Evolutionary conservation across 53 echinoderm and acorn worm species (phyloP).

Genomic region (Pentamera pediparva): DNA sequence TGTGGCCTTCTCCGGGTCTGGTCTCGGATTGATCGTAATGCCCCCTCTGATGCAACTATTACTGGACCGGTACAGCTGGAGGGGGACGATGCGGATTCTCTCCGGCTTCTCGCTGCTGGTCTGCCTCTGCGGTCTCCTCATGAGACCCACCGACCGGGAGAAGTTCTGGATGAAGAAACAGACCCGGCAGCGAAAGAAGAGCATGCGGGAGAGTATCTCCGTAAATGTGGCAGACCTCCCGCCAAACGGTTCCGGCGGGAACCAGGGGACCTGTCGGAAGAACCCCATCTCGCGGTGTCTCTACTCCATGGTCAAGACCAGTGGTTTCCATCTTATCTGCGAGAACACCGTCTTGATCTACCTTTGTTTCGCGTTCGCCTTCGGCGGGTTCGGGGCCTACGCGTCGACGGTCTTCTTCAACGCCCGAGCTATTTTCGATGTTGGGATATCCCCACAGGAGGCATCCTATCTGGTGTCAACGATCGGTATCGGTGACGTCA

Average conservation of each 20-base stretch:
- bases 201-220: not conserved
- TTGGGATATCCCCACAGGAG: slow-evolving; percentile 29
- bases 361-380: slow-evolving; percentile 31
- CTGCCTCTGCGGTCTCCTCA: slow-evolving; percentile 25
- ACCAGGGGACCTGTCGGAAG: no score
- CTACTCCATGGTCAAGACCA: slow-evolving; percentile 18
- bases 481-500: slow-evolving; percentile 28
- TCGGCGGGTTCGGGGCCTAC: slow-evolving; percentile 22
- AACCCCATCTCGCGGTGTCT: not conserved
- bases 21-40: slow-evolving; percentile 41
- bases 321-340: slow-evolving; percentile 28
- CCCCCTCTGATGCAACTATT: slow-evolving; percentile 28
- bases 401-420: slow-evolving; percentile 30
- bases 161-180: slow-evolving; percentile 26
- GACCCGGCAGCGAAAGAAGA: not conserved
- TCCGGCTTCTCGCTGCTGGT: slow-evolving; percentile 12
- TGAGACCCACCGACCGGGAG: slow-evolving; percentile 36
- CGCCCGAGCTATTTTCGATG: slow-evolving; percentile 34
- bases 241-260: no score
- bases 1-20: slow-evolving; percentile 30
- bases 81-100: slow-evolving; percentile 22
- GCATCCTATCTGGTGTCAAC: slow-evolving; percentile 24
- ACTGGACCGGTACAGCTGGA: slow-evolving; percentile 23
- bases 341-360: slow-evolving; percentile 28
- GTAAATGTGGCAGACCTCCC: not conserved